These are phyloP conservation scores for Thaumetopoea pityocampa DNA, from an alignment of 1,140 invertebrate genomes.

Conservation along the genomic window DNA sequence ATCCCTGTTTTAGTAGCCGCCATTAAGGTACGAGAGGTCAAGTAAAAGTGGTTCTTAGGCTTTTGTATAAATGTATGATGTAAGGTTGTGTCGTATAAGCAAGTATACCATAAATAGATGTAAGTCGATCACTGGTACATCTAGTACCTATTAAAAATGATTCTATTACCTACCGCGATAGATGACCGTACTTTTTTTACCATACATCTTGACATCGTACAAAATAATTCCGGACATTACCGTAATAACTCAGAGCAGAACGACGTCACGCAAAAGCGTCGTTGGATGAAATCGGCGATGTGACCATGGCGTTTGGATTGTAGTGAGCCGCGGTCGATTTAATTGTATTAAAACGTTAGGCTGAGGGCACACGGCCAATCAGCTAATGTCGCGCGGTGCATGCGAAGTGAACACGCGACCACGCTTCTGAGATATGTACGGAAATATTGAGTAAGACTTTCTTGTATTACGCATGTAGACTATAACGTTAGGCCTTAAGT, in stretches of 20 bases:
- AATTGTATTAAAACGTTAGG: slow-evolving; percentile 73
- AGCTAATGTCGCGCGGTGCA: slow-evolving; percentile 59
- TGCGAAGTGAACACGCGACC: slow-evolving; percentile 58
- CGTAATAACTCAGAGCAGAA: slow-evolving; percentile 10
- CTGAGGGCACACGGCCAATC: slow-evolving; percentile 59
- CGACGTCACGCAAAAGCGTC: slow-evolving; percentile 60
- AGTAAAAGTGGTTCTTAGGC: no score
- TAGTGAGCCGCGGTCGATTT: slow-evolving; percentile 55
- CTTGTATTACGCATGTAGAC: slow-evolving; percentile 2
- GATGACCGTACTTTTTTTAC: no score
- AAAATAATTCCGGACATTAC: slow-evolving; percentile 13
- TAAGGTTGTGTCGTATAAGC: no score
- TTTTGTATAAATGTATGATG: no score
- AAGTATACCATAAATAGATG: no score
- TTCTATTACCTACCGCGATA: no score
- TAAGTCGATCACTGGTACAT: no score
- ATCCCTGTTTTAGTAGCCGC: no score
- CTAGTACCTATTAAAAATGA: no score
- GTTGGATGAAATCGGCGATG: slow-evolving; percentile 51
- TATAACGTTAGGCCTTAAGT: no score
- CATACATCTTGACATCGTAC: no score
- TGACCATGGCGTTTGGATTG: slow-evolving; percentile 57
- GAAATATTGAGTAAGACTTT: neutral
- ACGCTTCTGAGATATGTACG: slow-evolving; percentile 14
- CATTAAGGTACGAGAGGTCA: no score